A percentile compares a stretch with the other conserved stretches of the same genome.
These are phyloP conservation scores for Aselliscus stoliczkanus DNA, from an alignment of 2,797 vertebrate species.

Conservation along the genomic window DNA sequence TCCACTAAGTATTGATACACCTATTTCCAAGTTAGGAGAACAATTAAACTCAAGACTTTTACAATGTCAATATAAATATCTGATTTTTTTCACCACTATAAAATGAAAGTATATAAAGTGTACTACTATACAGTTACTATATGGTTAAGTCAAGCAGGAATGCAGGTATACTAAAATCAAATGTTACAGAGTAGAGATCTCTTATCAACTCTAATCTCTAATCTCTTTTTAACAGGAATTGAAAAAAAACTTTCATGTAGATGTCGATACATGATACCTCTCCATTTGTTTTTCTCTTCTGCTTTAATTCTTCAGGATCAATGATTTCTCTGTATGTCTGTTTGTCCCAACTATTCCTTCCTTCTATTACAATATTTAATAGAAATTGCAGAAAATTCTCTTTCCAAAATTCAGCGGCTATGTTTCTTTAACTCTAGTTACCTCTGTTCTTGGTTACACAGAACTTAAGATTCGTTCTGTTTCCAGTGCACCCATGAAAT, in stretches of 20 bases:
- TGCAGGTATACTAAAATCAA: background rate
- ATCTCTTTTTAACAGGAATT: background rate
- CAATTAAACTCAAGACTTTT: slow-evolving; percentile 6
- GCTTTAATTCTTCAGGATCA: background rate
- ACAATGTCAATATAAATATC: background rate
- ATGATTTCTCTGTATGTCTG: background rate
- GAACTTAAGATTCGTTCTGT: background rate
- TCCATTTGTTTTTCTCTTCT: background rate
- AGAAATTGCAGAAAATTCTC: background rate
- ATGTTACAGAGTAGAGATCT: background rate
- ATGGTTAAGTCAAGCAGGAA: background rate
- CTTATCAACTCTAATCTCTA: background rate
- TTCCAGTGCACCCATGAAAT: background rate
- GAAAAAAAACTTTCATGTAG: background rate
- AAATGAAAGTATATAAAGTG: background rate
- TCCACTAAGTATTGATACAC: background rate
- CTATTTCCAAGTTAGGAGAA: background rate
- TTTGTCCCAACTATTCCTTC: background rate
- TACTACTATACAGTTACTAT: background rate
- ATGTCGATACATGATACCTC: background rate
- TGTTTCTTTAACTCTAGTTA: background rate
- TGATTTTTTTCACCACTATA: background rate
- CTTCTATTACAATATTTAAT: background rate
- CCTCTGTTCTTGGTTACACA: background rate
- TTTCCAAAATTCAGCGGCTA: background rate